A percentile compares a stretch with the other conserved stretches of the same genome.
These are phyloP conservation scores for Ammodramus savannarum DNA, from an alignment of 2,113 vertebrate species.

Conservation along the genomic window DNA sequence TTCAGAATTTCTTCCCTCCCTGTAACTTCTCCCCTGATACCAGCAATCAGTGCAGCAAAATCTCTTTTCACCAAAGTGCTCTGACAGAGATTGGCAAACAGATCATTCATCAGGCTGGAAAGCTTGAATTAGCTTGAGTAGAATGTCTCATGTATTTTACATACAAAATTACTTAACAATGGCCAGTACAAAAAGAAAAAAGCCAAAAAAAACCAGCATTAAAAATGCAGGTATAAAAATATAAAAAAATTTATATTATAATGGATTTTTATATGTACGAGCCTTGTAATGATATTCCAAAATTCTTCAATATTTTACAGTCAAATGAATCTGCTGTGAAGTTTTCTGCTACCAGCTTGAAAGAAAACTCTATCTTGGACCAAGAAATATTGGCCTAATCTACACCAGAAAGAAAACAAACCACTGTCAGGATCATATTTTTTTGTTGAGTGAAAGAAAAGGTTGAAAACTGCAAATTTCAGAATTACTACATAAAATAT, in stretches of 20 bases:
- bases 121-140: neutral
- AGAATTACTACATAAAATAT: neutral
- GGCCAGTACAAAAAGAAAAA: neutral
- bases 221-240: neutral
- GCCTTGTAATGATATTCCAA: neutral
- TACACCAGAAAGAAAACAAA: neutral
- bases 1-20: neutral
- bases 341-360: neutral
- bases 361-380: neutral
- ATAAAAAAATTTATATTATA: neutral
- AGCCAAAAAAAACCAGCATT: rapidly evolving
- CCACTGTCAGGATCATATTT: neutral
- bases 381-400: neutral
- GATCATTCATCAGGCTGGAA: neutral
- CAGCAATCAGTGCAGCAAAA: neutral
- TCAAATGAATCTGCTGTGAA: neutral
- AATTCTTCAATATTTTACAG: neutral
- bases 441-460: neutral
- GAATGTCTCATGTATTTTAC: rapidly evolving
- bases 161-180: neutral
- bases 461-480: neutral
- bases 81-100: neutral
- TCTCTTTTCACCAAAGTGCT: neutral
- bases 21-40: neutral
- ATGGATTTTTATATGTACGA: neutral